A percentile compares a stretch with the other conserved stretches of the same genome.
Evolutionary conservation across 2,797 vertebrate species (phyloP).

Genomic region (Acipenser ruthenus): DNA sequence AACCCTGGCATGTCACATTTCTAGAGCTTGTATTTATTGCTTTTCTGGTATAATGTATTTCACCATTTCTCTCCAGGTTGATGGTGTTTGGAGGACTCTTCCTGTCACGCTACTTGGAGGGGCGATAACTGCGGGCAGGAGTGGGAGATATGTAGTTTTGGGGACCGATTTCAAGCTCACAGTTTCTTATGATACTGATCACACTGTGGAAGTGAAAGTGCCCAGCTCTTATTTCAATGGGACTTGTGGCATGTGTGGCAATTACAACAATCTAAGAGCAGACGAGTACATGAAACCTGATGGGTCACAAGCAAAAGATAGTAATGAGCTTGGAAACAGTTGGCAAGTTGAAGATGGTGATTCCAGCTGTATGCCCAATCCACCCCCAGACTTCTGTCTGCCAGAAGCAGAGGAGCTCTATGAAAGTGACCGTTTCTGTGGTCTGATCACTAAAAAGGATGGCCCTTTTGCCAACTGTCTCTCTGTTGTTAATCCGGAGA

Average conservation of each 20-base stretch:
- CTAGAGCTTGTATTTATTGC: no score
- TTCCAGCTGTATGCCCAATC: conserved; percentile 44
- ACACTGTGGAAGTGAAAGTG: conserved; percentile 59
- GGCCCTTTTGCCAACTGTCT: conserved; percentile 65
- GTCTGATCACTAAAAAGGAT: conserved; percentile 48
- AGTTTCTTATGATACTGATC: conserved; percentile 58
- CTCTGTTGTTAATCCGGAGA: conserved; percentile 43
- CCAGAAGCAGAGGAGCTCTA: conserved; percentile 47
- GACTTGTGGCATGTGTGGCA: conserved; percentile 76
- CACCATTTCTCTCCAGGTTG: conserved; percentile 50
- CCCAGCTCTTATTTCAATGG: conserved; percentile 54
- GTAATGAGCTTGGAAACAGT: conserved; percentile 49
- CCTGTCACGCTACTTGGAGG: conserved; percentile 47
- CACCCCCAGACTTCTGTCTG: conserved; percentile 44
- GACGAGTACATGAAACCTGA: conserved; percentile 58
- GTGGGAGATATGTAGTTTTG: conserved; percentile 50
- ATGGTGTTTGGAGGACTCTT: conserved; percentile 59
- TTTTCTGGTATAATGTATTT: conserved; percentile 2
- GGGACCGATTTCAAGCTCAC: conserved; percentile 55
- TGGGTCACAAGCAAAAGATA: conserved; percentile 34
- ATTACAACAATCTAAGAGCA: conserved; percentile 55
- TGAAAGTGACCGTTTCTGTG: conserved; percentile 55
- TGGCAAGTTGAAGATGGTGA: conserved; percentile 45
- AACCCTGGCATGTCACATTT: no score
- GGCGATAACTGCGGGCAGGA: conserved; percentile 41